Evolutionary conservation across 2,888 invertebrate species (phyloP), one percentile per base, ranked within the genome.

Genomic region (Philopedon plagiatum): DNA sequence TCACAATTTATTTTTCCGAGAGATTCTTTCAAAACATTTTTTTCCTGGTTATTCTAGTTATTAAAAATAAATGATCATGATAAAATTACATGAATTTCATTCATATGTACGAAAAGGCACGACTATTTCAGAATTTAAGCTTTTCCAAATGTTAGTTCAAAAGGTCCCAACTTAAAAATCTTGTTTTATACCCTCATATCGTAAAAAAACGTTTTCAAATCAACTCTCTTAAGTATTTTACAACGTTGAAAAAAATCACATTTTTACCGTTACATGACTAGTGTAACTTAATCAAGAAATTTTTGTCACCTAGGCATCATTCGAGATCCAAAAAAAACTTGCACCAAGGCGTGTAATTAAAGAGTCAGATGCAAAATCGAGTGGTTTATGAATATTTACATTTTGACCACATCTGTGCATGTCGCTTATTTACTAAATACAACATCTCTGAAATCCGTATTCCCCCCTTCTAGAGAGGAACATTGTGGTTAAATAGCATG

Each of bases 281-380:
- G 58, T 39, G 58, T 26, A 51, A 63, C 51, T 37, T 15, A 54
- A 54, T 7, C 9, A 18, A 54, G 51, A 18, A 13, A 54, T 18
- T 63, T 63, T 32, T 26, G 18, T 56, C 5, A 65, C 66, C 66
- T 13, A 58, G 66, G 66, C 66, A 66, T 58, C 58, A 44, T 44
- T 56, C 58, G 66, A 66, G 66, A 66, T 66, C 66, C 57, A 41
- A 46, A 54, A 51, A 37, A 49, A 32, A 46, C 46, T 58, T 66
- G 57, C 58, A 66, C 66, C 66, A 46, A 41, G 26, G 29, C 7
- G 44, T 44, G 13, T 56, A 63, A 51, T 26, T 54, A 32, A 15
- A 29, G 29, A 15, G 9, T 7, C 7, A 54, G 26, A 29, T 23
- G 8, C 15, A 18, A 41, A n/a, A 37, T 37, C 9, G 21, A 21